These are phyloP conservation scores for Edolisoma coerulescens DNA, from an alignment of 2,113 vertebrate genomes.

Conservation along the genomic window DNA sequence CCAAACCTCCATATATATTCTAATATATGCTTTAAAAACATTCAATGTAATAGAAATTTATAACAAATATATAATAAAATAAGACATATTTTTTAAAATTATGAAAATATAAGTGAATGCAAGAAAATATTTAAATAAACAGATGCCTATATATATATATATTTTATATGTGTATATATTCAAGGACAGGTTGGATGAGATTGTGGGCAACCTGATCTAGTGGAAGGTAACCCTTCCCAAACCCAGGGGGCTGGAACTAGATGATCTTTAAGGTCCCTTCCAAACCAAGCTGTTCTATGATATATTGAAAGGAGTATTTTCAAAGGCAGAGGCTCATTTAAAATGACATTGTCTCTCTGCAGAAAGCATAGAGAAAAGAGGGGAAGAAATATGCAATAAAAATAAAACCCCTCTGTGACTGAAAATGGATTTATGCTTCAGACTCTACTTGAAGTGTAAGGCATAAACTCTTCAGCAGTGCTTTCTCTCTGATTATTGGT, in stretches of 20 bases:
- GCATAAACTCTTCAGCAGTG: not conserved
- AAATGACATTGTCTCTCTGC: not conserved
- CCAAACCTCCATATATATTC: not conserved
- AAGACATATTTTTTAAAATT: not conserved
- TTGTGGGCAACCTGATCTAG: not conserved
- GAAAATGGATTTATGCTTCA: not conserved
- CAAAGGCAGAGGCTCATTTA: not conserved
- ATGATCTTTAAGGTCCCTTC: not conserved
- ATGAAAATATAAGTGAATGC: not conserved
- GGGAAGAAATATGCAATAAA: not conserved
- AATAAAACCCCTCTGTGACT: not conserved
- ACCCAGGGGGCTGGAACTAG: rapidly evolving
- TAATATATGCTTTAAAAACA: not conserved
- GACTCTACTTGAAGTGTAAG: not conserved
- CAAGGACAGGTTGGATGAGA: not conserved
- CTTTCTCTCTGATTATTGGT: not conserved
- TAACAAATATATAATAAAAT: not conserved
- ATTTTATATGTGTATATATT: not conserved
- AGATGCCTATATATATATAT: rapidly evolving
- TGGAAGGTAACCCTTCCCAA: not conserved
- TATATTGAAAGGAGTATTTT: not conserved
- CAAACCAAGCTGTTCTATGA: not conserved
- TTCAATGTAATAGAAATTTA: not conserved
- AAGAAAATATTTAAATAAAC: not conserved
- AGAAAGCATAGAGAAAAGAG: not conserved